Evolutionary conservation across 2,113 vertebrate genomes (phyloP).

Genomic region (Tichodroma muraria): DNA sequence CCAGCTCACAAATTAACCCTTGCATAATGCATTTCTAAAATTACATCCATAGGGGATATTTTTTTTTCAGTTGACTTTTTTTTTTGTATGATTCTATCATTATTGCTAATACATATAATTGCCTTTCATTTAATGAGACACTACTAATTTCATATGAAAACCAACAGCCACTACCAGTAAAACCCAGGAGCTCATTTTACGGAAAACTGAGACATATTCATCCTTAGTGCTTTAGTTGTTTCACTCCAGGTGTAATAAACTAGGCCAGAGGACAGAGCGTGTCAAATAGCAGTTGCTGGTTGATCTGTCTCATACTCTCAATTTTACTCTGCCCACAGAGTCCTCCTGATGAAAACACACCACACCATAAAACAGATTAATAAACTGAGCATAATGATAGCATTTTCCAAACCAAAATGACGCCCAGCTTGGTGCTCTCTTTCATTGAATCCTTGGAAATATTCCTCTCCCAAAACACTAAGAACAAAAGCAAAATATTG

Average conservation of each 20-base stretch:
- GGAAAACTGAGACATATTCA: neutral
- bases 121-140: constrained; percentile 45
- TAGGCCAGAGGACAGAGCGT: neutral
- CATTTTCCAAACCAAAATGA: constrained; percentile 8
- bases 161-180: constrained; percentile 4
- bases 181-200: neutral
- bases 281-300: neutral
- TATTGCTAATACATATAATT: constrained; percentile 45
- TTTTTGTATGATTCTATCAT: neutral
- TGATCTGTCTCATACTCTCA: neutral
- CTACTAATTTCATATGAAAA: neutral
- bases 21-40: constrained; percentile 48
- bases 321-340: neutral
- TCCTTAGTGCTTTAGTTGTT: neutral
- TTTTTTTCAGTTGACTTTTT: neutral
- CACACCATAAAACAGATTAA: neutral
- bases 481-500: neutral
- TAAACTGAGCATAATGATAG: neutral
- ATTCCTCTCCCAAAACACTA: neutral
- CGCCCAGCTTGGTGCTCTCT: neutral
- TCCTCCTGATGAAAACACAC: neutral
- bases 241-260: neutral
- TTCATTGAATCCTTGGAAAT: neutral
- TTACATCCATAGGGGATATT: constrained; percentile 5
- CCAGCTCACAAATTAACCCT: constrained; percentile 51